These are phyloP conservation scores for Sapayoa aenigma DNA, from an alignment of 2,113 vertebrate genomes.

Conservation along the genomic window DNA sequence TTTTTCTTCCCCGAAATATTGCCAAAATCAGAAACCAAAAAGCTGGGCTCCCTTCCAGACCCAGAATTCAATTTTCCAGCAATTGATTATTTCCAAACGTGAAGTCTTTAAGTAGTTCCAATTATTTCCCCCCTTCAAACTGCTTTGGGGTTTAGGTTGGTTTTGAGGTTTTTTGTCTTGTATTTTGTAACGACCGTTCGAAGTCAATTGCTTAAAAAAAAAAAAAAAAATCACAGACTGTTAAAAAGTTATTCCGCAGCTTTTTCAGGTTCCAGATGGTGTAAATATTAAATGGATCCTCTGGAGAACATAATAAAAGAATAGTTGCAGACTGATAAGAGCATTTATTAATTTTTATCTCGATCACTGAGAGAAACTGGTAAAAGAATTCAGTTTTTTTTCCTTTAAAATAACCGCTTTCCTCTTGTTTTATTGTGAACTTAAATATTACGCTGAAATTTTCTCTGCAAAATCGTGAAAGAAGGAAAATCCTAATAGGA, in stretches of 20 bases:
- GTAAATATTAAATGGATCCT: not conserved
- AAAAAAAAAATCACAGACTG: not conserved
- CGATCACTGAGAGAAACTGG: not conserved
- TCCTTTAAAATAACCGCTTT: not conserved
- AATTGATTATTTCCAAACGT: slow-evolving; percentile 57
- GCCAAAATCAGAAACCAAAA: slow-evolving; percentile 15
- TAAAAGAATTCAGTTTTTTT: not conserved
- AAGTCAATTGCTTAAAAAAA: not conserved
- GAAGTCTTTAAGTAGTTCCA: slow-evolving; percentile 5
- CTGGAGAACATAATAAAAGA: not conserved
- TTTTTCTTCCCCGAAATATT: not conserved
- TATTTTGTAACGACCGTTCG: not conserved
- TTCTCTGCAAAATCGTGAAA: not conserved
- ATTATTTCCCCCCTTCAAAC: not conserved
- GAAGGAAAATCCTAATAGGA: not conserved
- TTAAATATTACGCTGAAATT: not conserved
- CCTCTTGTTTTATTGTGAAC: not conserved
- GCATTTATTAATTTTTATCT: not conserved
- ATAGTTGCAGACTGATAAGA: not conserved
- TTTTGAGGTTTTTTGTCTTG: not conserved
- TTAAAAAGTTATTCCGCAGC: not conserved
- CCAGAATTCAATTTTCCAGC: slow-evolving; percentile 16
- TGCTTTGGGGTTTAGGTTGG: not conserved
- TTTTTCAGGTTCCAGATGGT: not conserved
- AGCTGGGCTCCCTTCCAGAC: slow-evolving; percentile 12